Evolutionary conservation across 1,140 invertebrate species (phyloP).

Genomic region (Plutomurus gul): DNA sequence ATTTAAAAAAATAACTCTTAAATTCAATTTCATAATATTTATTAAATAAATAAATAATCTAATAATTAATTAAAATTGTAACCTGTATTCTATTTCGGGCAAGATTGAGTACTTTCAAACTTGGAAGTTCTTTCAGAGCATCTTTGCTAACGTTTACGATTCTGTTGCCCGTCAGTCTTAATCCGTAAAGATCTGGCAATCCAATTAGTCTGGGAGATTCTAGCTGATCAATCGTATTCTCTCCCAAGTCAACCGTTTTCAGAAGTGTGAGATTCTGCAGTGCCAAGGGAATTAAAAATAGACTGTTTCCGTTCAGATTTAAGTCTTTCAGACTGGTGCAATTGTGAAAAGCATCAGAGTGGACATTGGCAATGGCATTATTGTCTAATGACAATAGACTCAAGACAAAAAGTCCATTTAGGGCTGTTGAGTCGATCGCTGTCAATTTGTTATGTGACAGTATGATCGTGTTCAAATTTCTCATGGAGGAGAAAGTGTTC

Average conservation of each 20-base stretch:
- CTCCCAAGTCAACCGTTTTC: constrained; percentile 77
- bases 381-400: constrained; percentile 77
- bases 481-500: constrained; percentile 79
- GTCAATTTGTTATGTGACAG: constrained; percentile 78
- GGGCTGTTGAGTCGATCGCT: constrained; percentile 70
- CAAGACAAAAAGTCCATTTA: constrained; percentile 78
- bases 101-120: constrained; percentile 84
- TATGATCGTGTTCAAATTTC: constrained; percentile 79
- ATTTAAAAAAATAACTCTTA: no score
- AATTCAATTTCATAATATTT: no score
- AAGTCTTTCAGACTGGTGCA: constrained; percentile 77
- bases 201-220: constrained; percentile 76
- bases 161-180: constrained; percentile 84
- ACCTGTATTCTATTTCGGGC: constrained; percentile 83
- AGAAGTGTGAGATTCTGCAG: constrained; percentile 74
- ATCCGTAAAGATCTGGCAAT: constrained; percentile 76
- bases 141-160: constrained; percentile 81
- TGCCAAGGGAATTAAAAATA: constrained; percentile 73
- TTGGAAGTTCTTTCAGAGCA: constrained; percentile 77
- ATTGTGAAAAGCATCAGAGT: constrained; percentile 80
- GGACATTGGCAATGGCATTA: constrained; percentile 74
- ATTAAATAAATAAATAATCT: no score
- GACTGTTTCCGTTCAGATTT: constrained; percentile 78
- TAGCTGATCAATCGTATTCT: constrained; percentile 75
- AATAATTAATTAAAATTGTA: no score